These are phyloP conservation scores for Riparia riparia DNA, from an alignment of 2,113 vertebrate species.

Conservation along the genomic window DNA sequence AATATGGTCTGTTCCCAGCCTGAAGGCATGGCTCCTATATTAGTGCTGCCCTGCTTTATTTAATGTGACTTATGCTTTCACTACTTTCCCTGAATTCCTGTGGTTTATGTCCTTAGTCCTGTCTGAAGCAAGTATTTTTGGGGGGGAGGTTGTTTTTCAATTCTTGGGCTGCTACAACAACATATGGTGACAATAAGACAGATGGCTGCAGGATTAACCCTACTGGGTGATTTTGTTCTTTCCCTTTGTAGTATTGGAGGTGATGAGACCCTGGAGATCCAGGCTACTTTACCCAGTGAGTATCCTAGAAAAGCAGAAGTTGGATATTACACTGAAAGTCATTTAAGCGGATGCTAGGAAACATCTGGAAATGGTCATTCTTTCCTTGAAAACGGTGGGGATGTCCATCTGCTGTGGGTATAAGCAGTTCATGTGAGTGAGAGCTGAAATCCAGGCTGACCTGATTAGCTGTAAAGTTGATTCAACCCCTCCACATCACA, in stretches of 20 bases:
- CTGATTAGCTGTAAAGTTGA: neutral
- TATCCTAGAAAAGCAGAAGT: conserved; percentile 4
- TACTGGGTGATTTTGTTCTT: conserved; percentile 10
- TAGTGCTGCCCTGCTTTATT: neutral
- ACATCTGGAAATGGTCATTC: neutral
- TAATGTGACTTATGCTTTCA: neutral
- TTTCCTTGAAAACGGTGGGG: neutral
- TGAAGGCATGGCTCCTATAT: neutral
- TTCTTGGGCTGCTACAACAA: neutral
- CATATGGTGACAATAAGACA: neutral
- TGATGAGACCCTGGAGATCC: conserved; percentile 82
- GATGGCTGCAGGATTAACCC: conserved; percentile 7
- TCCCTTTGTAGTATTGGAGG: conserved; percentile 85
- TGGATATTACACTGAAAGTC: neutral
- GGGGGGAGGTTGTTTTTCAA: neutral
- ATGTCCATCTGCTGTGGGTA: neutral
- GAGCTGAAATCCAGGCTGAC: neutral
- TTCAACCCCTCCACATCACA: neutral
- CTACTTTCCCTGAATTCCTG: neutral
- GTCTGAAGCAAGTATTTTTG: neutral
- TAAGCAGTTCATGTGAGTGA: neutral
- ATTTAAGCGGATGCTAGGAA: neutral
- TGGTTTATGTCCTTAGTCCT: neutral
- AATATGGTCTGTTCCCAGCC: neutral
- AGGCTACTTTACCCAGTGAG: conserved; percentile 93